phyloP scores from a whole-genome alignment of 1,140 invertebrate genomes.

The Apis dorsata region DNA sequence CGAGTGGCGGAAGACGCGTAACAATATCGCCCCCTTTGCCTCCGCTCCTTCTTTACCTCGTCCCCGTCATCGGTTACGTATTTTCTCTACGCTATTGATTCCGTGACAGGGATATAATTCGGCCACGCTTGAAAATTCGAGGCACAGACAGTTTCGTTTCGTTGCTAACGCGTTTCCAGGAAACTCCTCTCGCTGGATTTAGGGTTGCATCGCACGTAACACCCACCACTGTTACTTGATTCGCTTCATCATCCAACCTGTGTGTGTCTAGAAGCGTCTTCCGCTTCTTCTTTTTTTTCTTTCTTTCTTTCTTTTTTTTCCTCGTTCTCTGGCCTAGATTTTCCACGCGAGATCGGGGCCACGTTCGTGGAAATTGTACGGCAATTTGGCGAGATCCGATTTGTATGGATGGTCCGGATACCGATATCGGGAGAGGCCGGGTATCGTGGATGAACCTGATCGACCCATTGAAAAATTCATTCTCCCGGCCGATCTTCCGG shows the following conservation, averaged over 20 bases:
- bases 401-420: conserved; percentile 53
- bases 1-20: not conserved
- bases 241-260: conserved; percentile 61
- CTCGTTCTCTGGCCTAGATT: not conserved
- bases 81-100: conserved; percentile 56
- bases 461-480: conserved; percentile 51
- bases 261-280: conserved; percentile 40
- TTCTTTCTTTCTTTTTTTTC: no score
- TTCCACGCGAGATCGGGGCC: not conserved
- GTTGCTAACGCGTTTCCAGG: conserved; percentile 61
- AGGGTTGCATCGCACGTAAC: conserved; percentile 65
- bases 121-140: conserved; percentile 58
- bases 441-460: conserved; percentile 32
- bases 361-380: conserved; percentile 58
- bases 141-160: conserved; percentile 53
- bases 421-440: conserved; percentile 42
- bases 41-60: not conserved
- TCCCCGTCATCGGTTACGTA: conserved; percentile 49
- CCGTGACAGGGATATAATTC: conserved; percentile 61
- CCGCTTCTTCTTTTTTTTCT: not conserved
- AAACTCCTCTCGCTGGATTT: conserved; percentile 52
- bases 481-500: conserved; percentile 31
- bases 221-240: conserved; percentile 61
- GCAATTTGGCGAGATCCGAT: conserved; percentile 63
- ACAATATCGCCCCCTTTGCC: conserved; percentile 23